phyloP scores from a whole-genome alignment of 1,140 invertebrate genomes.

The Drosophila carrolli region DNA sequence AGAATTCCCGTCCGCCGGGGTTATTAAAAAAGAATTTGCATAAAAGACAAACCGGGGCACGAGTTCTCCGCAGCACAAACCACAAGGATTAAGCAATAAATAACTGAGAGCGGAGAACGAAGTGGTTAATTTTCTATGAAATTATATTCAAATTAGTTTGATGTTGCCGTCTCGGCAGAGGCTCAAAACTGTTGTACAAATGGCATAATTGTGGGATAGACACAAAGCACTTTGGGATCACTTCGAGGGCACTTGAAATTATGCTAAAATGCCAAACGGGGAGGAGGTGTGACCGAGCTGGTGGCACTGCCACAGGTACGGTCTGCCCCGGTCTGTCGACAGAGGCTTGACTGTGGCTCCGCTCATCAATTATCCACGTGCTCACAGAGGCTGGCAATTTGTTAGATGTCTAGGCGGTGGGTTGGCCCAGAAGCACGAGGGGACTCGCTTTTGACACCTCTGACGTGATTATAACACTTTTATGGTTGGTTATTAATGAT shows the following conservation, averaged over 20 bases:
- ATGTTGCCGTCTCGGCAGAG: conserved; percentile 50
- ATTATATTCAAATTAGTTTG: conserved; percentile 83
- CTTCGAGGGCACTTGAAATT: conserved; percentile 69
- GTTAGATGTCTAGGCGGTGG: conserved; percentile 58
- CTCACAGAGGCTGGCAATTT: conserved; percentile 69
- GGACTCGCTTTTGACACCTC: conserved; percentile 68
- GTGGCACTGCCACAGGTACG: neutral
- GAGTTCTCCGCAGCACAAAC: conserved; percentile 29
- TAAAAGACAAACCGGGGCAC: conserved; percentile 54
- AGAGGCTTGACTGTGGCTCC: conserved; percentile 48
- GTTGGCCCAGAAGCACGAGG: conserved; percentile 2
- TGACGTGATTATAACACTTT: conserved; percentile 81
- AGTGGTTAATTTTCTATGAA: conserved; percentile 67
- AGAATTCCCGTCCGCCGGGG: conserved; percentile 29
- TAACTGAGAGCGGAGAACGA: conserved; percentile 32
- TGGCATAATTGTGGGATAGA: conserved; percentile 70
- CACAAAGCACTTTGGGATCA: conserved; percentile 54
- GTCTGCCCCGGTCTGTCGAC: neutral
- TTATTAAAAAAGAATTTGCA: conserved; percentile 82
- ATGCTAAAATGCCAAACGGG: conserved; percentile 67
- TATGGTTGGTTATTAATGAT: conserved; percentile 75
- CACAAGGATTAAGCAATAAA: conserved; percentile 81
- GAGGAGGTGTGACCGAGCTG: conserved; percentile 44
- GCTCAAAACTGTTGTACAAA: conserved; percentile 57
- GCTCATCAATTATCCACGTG: conserved; percentile 80